phyloP scores from a whole-genome alignment of 2,888 invertebrate species.

The Leptothorax acervorum region DNA sequence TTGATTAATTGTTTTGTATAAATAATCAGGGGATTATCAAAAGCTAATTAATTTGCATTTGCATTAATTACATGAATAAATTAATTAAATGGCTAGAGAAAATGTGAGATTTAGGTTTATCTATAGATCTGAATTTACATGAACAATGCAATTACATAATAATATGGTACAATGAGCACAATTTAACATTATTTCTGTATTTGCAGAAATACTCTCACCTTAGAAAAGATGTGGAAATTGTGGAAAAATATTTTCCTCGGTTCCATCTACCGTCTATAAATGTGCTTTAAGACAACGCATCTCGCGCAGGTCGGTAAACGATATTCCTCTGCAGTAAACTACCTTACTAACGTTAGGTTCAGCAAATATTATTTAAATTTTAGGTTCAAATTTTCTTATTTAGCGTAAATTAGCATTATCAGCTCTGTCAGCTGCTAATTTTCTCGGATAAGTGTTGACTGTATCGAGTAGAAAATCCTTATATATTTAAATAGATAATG shows the following conservation, averaged over 20 bases:
- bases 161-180: slow-evolving; percentile 12
- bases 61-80: slow-evolving; percentile 65
- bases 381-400: not conserved
- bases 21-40: slow-evolving; percentile 68
- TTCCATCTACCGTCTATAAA: slow-evolving; percentile 58
- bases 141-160: slow-evolving; percentile 38
- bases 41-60: slow-evolving; percentile 72
- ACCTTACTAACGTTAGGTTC: slow-evolving; percentile 69
- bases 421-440: not conserved
- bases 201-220: not conserved
- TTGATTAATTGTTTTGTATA: slow-evolving; percentile 61
- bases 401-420: not conserved
- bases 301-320: slow-evolving; percentile 55
- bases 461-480: not conserved
- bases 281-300: not conserved
- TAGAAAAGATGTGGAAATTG: not conserved
- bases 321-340: slow-evolving; percentile 64
- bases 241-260: slow-evolving; percentile 36
- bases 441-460: not conserved
- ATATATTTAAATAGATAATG: not conserved
- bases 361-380: not conserved
- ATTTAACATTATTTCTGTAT: slow-evolving; percentile 3
- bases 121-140: slow-evolving; percentile 29
- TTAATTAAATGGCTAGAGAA: slow-evolving; percentile 49
- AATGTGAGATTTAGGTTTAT: slow-evolving; percentile 42